Conservation (phyloP, 2,113 vertebrate genomes). For the Prunella fulvescens region DNA sequence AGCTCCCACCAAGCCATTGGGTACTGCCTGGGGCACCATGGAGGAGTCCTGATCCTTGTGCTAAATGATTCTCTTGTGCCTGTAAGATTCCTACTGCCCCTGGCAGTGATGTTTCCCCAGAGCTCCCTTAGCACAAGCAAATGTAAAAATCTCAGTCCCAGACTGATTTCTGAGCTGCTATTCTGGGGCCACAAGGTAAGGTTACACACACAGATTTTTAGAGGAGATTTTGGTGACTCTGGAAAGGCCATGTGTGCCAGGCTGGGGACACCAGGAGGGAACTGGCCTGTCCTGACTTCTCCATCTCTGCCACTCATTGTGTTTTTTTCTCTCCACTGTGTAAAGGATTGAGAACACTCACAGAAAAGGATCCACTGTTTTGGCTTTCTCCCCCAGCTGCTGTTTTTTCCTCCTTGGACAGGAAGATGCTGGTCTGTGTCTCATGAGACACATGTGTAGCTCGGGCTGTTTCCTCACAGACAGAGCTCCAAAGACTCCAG, state of each 20-base stretch:
- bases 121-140: conserved; percentile 4
- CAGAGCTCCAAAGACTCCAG: not conserved
- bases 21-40: not conserved
- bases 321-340: not conserved
- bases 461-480: not conserved
- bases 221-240: not conserved
- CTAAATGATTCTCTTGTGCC: conserved; percentile 5
- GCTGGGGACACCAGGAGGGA: not conserved
- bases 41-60: conserved; percentile 12
- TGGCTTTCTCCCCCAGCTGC: not conserved
- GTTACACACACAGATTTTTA: not conserved
- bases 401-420: not conserved
- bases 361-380: not conserved
- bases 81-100: not conserved
- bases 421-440: not conserved
- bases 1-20: not conserved
- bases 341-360: not conserved
- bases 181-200: not conserved
- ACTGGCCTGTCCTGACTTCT: not conserved
- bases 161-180: not conserved
- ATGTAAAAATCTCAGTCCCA: not conserved
- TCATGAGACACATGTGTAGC: accelerated
- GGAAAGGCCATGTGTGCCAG: not conserved
- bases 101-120: not conserved
- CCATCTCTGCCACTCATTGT: accelerated